Percentiles rank a stretch among this genome's conserved stretches.
These are phyloP conservation scores for Zophobas atratus DNA, from an alignment of 1,140 invertebrate species.

Conservation along the genomic window DNA sequence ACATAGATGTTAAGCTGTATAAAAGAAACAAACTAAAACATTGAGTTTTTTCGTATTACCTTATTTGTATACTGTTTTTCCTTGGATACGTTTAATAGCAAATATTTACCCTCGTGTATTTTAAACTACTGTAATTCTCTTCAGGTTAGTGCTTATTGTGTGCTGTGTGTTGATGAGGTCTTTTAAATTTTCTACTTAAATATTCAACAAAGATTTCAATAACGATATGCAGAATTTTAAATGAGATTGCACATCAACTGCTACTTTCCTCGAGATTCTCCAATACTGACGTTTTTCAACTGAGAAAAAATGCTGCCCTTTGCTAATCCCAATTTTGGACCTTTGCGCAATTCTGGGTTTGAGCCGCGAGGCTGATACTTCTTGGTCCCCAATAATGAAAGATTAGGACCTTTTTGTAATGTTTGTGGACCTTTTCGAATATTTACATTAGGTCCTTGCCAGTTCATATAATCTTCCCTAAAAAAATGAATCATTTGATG, in stretches of 20 bases:
- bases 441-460: conserved; percentile 77
- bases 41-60: too few species aligned
- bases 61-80: too few species aligned
- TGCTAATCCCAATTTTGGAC: conserved; percentile 74
- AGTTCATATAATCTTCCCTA: conserved; percentile 80
- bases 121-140: too few species aligned
- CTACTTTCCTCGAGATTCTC: conserved; percentile 73
- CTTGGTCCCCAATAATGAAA: conserved; percentile 68
- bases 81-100: too few species aligned
- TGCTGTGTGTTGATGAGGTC: too few species aligned
- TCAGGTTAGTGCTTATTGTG: too few species aligned
- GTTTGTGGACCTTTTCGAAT: conserved; percentile 67
- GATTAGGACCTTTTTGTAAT: conserved; percentile 73
- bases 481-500: conserved; percentile 53
- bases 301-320: conserved; percentile 80
- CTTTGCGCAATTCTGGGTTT: conserved; percentile 76
- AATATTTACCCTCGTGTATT: too few species aligned
- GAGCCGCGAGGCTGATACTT: conserved; percentile 72
- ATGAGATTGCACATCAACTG: conserved; percentile 55
- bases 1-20: too few species aligned
- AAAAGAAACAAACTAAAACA: too few species aligned
- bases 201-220: conserved; percentile 4
- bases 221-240: conserved; percentile 43
- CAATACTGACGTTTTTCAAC: conserved; percentile 67
- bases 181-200: background rate